Evolutionary conservation across 92 coral and sea anemone species (phyloP), one percentile per base, ranked within the genome.

Genomic region (Paragorgia papillata): DNA sequence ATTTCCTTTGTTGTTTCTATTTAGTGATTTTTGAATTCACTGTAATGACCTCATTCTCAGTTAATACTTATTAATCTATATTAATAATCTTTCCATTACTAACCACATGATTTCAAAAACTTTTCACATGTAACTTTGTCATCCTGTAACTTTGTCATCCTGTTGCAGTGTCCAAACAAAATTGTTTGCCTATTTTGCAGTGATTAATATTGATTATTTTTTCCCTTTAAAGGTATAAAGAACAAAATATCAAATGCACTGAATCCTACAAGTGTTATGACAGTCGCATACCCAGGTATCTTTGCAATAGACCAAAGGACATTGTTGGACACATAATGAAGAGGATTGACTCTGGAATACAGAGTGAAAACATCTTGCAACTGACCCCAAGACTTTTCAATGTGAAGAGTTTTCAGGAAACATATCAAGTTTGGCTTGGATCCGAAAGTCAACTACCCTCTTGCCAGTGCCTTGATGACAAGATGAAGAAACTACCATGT

Each of bases 201-300:
- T 17, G 7, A 60, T 28, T 25, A 18, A 30, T 60, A 0, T 21
- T 4, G 40, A 17, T 20, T 60, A 25, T 30, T 49, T 4, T 17
- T 51, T 69, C 4, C 25, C 27, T 69, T 48, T 14, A 51, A 27
- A 69, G 76, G 34, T 69, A 69, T 29, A 69, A 49, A 69, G 76
- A 69, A 51, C 76, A 69, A 49, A 69, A 69, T 21, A 48, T 69
- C 61, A 48, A 51, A 29, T 69, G 76, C 22, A 69, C 76, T 19
- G 59, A 14, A 14, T 25, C 76, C 20, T 69, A 69, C 60, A 69
- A 56, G 61, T 28, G 27, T n/a, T 69, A 48, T 20, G 76, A 69
- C 76, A 51, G 27, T 7, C 76, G 76, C 7, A 51, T 43, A 3
- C 74, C 58, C 19, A 67, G 44, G 74, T 67, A 48, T 26, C 57